Conservation (phyloP, 2,797 vertebrate species). For the Leuciscus waleckii region DNA sequence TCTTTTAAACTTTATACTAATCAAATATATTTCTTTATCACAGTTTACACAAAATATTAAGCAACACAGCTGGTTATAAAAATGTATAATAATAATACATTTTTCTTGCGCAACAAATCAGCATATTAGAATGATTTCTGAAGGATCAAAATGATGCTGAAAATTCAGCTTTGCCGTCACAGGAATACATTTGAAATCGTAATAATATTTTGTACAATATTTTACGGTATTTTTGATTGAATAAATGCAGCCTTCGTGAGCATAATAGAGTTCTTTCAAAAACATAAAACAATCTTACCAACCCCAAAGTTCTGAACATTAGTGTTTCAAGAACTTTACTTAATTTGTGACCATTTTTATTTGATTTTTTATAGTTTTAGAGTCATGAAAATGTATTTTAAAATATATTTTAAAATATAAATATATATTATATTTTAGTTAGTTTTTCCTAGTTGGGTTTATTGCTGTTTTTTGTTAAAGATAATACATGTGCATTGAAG, state of each 20-base stretch:
- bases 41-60: not conserved
- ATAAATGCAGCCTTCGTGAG: too few relatives aligned
- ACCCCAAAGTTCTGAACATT: not conserved
- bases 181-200: too few relatives aligned
- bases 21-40: not conserved
- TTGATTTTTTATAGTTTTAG: not conserved
- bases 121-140: not conserved
- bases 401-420: not conserved
- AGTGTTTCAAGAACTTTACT: not conserved
- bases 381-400: too few relatives aligned
- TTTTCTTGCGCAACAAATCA: not conserved
- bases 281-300: too few relatives aligned
- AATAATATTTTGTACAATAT: too few relatives aligned
- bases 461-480: conserved; percentile 4
- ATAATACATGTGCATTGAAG: not conserved
- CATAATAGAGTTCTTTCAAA: too few relatives aligned
- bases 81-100: not conserved
- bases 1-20: not conserved
- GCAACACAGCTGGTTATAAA: not conserved
- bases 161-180: too few relatives aligned
- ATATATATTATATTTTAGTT: not conserved
- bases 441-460: not conserved
- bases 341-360: not conserved
- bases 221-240: too few relatives aligned
- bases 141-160: not conserved